A percentile compares a stretch with the other conserved stretches of the same genome.
phyloP scores from a whole-genome alignment of 2,797 vertebrate species.

The Propithecus perrieri region DNA sequence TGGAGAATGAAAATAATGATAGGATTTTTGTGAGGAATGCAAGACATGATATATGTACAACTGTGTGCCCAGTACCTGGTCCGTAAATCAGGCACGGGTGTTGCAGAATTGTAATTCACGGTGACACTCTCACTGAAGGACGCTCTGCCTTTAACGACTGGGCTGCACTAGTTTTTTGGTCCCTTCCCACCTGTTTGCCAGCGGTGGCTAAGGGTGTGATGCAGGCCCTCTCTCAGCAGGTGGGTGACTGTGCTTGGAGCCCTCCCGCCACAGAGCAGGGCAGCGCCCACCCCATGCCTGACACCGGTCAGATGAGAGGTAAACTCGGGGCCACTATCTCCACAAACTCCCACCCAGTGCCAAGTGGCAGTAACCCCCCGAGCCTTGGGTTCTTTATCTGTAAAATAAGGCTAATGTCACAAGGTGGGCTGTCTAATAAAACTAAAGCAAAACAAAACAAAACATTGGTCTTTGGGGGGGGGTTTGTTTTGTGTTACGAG shows the following conservation, averaged over 20 bases:
- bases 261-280: not conserved
- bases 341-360: not conserved
- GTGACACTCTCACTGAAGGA: accelerated
- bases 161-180: no score
- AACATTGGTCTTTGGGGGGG: not conserved
- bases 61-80: accelerated
- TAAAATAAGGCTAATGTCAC: not conserved
- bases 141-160: not conserved
- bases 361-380: not conserved
- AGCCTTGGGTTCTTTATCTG: not conserved
- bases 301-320: accelerated
- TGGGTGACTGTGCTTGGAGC: not conserved
- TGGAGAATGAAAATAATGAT: not conserved
- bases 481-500: not conserved
- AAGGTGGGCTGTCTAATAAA: not conserved
- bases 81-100: accelerated
- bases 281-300: not conserved
- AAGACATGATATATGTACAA: accelerated
- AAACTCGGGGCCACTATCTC: not conserved
- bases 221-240: not conserved
- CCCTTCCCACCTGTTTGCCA: not conserved
- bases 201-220: not conserved
- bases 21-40: not conserved
- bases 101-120: accelerated
- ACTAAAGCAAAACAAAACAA: not conserved